Evolutionary conservation across 2,888 invertebrate genomes (phyloP).

Genomic region (Cactoblastis cactorum): DNA sequence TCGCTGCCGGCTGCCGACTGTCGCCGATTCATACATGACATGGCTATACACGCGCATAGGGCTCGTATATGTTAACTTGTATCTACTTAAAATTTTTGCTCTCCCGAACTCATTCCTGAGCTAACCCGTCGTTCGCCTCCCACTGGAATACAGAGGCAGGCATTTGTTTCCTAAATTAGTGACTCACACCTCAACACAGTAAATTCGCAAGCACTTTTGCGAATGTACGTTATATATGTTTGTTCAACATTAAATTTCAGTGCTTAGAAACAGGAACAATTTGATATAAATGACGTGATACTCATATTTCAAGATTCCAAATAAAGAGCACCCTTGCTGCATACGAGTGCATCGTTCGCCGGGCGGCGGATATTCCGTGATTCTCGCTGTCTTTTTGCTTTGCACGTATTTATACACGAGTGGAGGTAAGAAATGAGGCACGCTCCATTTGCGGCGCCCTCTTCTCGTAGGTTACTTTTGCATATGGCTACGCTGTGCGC

Average conservation of each 20-base stretch:
- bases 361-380: constrained; percentile 50
- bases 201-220: background rate
- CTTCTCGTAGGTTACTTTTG: constrained; percentile 39
- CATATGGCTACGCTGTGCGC: constrained; percentile 29
- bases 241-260: background rate
- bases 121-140: constrained; percentile 21
- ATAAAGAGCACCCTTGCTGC: constrained; percentile 19
- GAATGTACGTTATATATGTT: too few relatives aligned
- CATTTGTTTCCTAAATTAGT: constrained; percentile 14
- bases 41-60: constrained; percentile 23
- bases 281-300: background rate
- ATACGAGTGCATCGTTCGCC: constrained; percentile 16
- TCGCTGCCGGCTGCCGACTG: constrained; percentile 19
- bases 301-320: constrained; percentile 15
- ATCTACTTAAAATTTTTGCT: constrained; percentile 15
- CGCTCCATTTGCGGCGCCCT: constrained; percentile 58
- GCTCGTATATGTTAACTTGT: constrained; percentile 24
- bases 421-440: constrained; percentile 55
- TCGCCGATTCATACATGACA: constrained; percentile 7
- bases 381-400: constrained; percentile 59
- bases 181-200: constrained; percentile 8
- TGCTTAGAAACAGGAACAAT: constrained; percentile 5
- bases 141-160: constrained; percentile 18
- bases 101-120: constrained; percentile 12
- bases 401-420: constrained; percentile 39